A percentile compares a stretch with the other conserved stretches of the same genome.
phyloP scores from a whole-genome alignment of 2,113 vertebrate genomes.

The Rhynchomys soricoides region DNA sequence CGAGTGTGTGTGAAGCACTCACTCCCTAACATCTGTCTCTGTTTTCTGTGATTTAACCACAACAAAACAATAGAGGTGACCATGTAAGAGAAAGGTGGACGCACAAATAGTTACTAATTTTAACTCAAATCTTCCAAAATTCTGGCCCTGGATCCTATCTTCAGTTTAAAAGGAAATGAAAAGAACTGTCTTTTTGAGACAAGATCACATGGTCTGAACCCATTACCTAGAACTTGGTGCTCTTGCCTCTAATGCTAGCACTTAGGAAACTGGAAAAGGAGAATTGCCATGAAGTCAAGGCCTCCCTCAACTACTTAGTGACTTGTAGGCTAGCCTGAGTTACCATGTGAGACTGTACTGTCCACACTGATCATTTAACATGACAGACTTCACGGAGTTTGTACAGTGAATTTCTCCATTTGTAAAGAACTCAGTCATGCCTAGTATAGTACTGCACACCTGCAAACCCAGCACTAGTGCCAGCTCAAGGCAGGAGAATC shows the following conservation, averaged over 20 bases:
- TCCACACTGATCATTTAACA: not conserved
- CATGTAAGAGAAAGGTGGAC: not conserved
- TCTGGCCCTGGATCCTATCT: not conserved
- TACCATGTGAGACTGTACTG: not conserved
- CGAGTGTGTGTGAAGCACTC: not conserved
- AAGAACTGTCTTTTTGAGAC: no score
- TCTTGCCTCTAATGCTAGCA: not conserved
- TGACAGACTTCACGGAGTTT: not conserved
- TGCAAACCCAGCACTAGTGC: not conserved
- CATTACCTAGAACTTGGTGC: not conserved
- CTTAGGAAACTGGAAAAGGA: not conserved
- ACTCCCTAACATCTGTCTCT: not conserved
- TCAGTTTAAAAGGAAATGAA: not conserved
- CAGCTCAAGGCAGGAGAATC: not conserved
- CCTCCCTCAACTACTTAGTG: not conserved
- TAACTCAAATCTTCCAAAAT: slow-evolving; percentile 32
- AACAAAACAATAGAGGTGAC: slow-evolving; percentile 52
- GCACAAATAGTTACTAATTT: not conserved
- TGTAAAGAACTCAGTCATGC: not conserved
- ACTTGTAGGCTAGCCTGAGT: not conserved
- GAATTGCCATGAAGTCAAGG: not conserved
- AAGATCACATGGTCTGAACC: not conserved
- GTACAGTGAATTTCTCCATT: not conserved
- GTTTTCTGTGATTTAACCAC: slow-evolving; percentile 96
- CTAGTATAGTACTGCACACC: not conserved